phyloP scores from a whole-genome alignment of 2,888 invertebrate species.

The Tenthredo mesomela region DNA sequence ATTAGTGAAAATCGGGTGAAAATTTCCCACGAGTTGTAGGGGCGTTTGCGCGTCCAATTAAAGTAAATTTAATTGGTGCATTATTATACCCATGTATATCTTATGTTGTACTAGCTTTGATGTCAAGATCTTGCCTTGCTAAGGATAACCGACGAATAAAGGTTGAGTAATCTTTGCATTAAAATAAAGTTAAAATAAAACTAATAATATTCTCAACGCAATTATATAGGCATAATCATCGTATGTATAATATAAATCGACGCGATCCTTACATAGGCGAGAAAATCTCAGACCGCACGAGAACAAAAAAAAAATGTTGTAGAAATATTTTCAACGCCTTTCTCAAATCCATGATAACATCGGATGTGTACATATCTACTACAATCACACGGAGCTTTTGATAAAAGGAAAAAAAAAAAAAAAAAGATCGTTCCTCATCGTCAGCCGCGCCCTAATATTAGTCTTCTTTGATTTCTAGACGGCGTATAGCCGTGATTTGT shows the following conservation, averaged over 20 bases:
- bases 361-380: background rate
- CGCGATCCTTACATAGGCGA: background rate
- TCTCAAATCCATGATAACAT: background rate
- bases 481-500: background rate
- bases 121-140: conserved; percentile 32
- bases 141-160: background rate
- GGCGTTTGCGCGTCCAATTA: conserved; percentile 31
- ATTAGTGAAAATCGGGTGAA: conserved; percentile 27
- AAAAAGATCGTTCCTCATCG: background rate
- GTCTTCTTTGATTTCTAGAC: background rate
- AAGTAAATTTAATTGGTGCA: conserved; percentile 43
- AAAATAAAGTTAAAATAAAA: background rate
- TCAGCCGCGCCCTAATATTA: conserved; percentile 11
- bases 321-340: background rate
- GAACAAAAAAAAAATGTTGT: background rate
- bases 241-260: background rate
- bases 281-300: background rate
- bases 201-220: background rate
- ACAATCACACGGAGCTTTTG: background rate
- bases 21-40: conserved; percentile 31
- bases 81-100: background rate
- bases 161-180: conserved; percentile 15
- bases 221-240: background rate
- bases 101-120: background rate
- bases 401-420: background rate